A percentile compares a stretch with the other conserved stretches of the same genome.
These are phyloP conservation scores for Drusus annulatus DNA, from an alignment of 1,140 invertebrate species.

Conservation along the genomic window DNA sequence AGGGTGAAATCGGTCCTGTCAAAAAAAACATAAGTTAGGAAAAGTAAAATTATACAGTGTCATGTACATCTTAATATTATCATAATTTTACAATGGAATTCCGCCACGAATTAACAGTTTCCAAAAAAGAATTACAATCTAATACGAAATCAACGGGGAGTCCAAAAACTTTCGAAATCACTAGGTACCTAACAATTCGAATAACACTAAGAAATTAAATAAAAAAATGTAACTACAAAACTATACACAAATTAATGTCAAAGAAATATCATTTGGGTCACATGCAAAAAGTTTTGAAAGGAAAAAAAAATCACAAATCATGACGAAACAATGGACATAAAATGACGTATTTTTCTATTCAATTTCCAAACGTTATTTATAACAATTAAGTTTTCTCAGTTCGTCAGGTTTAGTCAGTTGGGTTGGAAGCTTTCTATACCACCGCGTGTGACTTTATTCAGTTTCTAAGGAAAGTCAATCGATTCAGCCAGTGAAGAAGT, in stretches of 20 bases:
- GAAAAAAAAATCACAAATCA: constrained; percentile 16
- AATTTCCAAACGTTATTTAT: not conserved
- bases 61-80: no score
- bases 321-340: constrained; percentile 9
- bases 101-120: no score
- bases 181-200: no score
- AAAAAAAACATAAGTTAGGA: no score
- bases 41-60: no score
- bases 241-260: constrained; percentile 12
- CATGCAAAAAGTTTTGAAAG: constrained; percentile 8
- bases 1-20: no score
- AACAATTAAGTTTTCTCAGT: not conserved
- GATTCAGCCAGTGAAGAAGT: not conserved
- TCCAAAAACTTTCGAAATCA: no score
- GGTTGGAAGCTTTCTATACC: not conserved
- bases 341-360: constrained; percentile 1
- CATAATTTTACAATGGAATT: no score
- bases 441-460: not conserved
- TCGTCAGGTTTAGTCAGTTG: not conserved
- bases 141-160: no score
- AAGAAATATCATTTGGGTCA: constrained; percentile 9
- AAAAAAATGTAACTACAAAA: constrained; percentile 2
- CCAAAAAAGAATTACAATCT: no score
- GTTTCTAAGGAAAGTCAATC: not conserved
- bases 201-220: not conserved